Evolutionary conservation across 64 coral and sea anemone species (phyloP), one percentile per base, ranked within the genome.

Genomic region (Orbicella faveolata): DNA sequence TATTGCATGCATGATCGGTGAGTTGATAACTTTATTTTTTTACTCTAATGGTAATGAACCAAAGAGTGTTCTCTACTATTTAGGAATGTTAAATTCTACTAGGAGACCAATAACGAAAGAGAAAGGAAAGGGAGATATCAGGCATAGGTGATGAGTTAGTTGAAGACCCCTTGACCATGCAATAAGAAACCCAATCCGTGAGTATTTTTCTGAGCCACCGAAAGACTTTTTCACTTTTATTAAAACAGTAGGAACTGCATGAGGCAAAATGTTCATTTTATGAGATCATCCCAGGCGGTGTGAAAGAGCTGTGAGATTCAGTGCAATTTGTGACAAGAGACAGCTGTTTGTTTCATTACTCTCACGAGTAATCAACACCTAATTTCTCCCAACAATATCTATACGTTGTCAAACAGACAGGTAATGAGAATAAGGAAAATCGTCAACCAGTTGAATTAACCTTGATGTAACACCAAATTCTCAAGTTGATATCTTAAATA

Each of bases 241-340:
- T n/a, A 52, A 52, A 78, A 44, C 75, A 78, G 75, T 34, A 23
- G 75, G 75, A 78, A n/a, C 20, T 6, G 15, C 19, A 78, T 11
- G 75, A 52, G 21, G 37, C 75, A 78, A 48, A 77, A 53, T 78
- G 75, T 52, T 23, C 75, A 78, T 78, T 78, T 78, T 78, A 78
- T 52, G 75, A 78, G 25, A n/a, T 78, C 75, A 51, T 78, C 19
- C 16, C 18, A 23, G 75, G 75, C 37, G 75, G 75, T 78, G 75
- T 44, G 19, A 78, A 78, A 23, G 21, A 70, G 10, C 67, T 26
- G 21, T 9, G 67, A 70, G 21, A 70, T 70, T 4, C 21, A n/a
- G 25, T 70, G 67, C 21, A 21, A 70, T 70, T 70, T 25, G 21
- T 69, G 3, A 26, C 67, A 70, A 70, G 75, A 44, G 17, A 52